Base-by-base conservation (phyloP, 2,797 vertebrate species). In the Halcyon leucocephala region DNA sequence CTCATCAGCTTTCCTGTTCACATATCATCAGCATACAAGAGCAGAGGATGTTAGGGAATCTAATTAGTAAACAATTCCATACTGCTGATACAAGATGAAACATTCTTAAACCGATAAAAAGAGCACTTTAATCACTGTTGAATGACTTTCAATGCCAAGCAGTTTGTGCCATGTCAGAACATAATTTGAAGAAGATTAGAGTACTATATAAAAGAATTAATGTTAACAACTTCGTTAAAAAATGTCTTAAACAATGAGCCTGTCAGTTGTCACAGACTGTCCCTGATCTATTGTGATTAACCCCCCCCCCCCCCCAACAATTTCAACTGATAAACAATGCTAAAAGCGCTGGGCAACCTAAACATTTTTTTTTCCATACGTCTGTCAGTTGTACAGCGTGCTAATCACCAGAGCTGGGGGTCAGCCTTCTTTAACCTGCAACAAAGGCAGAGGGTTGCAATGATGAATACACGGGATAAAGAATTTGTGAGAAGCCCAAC, bases 401-500 rank as follows among this genome's bases (percentile, higher is more conserved):
- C 84, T 98, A 98, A 98, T 98, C 98, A 94, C 96, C 97, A 96
- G 97, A 96, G 97, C 97, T 96, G 96, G 95, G 89, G 98, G 98
- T 97, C 98, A 98, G 96, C 97, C 92, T 96, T 97, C 97, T 98
- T 98, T 97, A 97, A 97, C 97, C 97, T 95, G 94, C 73, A 97
- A 97, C 93, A 96, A 81, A 94, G 93, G 95, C 97, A 94, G 87
- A 35, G 97, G 98, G 97, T 97, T 98, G 98, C 98, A 97, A 97
- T 96, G 97, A 97, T 98, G 98, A 97, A 97, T 98, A 97, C 98
- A 93, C 54, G 87, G 97, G 91, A 85, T 95, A 64, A 94, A 96
- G 96, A 96, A 96, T 96, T 97, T 97, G 97, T 96, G 94, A 96
- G 98, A 97, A 96, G 97, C 98, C 95, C 94, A 78, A 91, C 82